Conservation (phyloP, 2,797 vertebrate species). For the Oceanodroma leucorhoa region DNA sequence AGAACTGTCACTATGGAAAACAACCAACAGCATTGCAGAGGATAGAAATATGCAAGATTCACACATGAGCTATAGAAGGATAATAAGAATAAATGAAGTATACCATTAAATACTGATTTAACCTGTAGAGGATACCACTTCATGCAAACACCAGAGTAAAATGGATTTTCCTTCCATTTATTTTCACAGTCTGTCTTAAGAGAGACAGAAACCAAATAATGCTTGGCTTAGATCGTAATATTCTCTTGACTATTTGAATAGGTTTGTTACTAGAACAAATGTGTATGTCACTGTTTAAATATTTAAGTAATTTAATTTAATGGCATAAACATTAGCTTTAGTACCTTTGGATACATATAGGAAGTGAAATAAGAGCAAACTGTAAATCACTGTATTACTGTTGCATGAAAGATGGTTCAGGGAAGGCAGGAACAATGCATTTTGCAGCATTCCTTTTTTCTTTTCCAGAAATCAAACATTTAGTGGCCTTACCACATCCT, state of each 20-base stretch:
- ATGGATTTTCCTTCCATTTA: neutral
- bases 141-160: neutral
- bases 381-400: neutral
- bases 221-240: neutral
- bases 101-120: neutral
- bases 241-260: neutral
- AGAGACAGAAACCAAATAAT: neutral
- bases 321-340: neutral
- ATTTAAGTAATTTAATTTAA: constrained; percentile 11
- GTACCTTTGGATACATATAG: neutral
- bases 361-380: neutral
- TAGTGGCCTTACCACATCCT: neutral
- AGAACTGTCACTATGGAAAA: neutral
- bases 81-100: neutral
- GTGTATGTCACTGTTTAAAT: neutral
- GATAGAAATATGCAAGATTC: neutral
- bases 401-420: neutral
- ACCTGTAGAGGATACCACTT: neutral
- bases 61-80: neutral
- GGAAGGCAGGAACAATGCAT: neutral
- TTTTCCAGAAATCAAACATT: neutral
- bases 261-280: neutral
- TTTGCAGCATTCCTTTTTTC: neutral
- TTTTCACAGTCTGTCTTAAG: neutral
- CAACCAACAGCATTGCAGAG: neutral